Percentiles rank a stretch among this genome's conserved stretches.
phyloP scores from a whole-genome alignment of 2,113 vertebrate species.

The Centropristis striata region DNA sequence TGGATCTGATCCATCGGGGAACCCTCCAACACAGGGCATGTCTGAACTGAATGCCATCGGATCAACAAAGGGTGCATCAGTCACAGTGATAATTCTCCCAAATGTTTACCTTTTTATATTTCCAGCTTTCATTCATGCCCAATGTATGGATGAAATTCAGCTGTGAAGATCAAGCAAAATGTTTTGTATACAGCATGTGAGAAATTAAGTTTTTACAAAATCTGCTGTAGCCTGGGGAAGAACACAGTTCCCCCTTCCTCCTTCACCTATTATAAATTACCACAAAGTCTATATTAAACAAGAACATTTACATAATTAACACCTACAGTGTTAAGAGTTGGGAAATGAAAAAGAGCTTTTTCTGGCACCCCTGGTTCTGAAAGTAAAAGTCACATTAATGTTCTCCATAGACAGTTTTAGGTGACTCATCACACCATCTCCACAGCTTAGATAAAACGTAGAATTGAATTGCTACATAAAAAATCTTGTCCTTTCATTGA shows the following conservation, averaged over 20 bases:
- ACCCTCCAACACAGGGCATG: not conserved
- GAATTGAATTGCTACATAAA: no score
- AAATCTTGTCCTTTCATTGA: no score
- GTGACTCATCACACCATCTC: no score
- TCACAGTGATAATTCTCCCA: not conserved
- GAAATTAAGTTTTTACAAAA: not conserved
- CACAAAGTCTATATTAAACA: not conserved
- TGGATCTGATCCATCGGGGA: not conserved
- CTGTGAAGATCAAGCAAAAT: not conserved
- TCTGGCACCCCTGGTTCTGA: no score
- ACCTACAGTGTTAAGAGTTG: no score
- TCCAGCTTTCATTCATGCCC: not conserved
- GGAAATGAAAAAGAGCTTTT: no score
- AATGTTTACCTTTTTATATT: not conserved
- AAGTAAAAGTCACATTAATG: no score
- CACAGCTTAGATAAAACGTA: no score
- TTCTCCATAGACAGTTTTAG: no score
- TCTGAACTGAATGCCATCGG: not conserved
- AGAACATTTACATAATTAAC: no score
- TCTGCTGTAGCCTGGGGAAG: not conserved
- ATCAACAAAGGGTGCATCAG: not conserved
- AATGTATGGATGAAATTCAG: not conserved
- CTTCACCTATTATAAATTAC: not conserved
- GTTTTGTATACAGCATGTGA: not conserved
- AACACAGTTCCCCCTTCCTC: not conserved